Evolutionary conservation across 2,113 vertebrate genomes (phyloP).

Genomic region (Plecturocebus donacophilus): DNA sequence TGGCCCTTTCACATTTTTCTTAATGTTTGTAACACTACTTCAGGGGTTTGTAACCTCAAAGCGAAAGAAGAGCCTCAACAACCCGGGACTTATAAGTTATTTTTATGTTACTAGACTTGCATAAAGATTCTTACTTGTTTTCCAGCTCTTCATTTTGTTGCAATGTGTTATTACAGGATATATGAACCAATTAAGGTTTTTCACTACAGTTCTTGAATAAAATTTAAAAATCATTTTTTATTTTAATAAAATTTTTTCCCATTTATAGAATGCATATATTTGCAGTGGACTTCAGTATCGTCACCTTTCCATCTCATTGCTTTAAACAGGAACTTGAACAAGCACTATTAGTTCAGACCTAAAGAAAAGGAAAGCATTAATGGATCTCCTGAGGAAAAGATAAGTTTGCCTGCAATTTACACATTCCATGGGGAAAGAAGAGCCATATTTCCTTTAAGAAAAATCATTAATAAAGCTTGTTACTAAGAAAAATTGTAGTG

Average conservation of each 20-base stretch:
- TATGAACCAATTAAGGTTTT: conserved; percentile 85
- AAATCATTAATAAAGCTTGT: conserved; percentile 67
- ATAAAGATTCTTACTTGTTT: conserved; percentile 76
- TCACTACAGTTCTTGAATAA: conserved; percentile 86
- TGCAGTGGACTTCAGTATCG: conserved; percentile 72
- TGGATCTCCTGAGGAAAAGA: conserved; percentile 64
- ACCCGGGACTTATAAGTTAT: conserved; percentile 84
- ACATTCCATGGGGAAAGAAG: conserved; percentile 81
- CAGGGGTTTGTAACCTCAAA: conserved; percentile 80
- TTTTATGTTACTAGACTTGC: conserved; percentile 81
- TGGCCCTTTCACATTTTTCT: conserved; percentile 79
- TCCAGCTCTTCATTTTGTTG: conserved; percentile 78
- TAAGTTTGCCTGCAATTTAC: conserved; percentile 65
- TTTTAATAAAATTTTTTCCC: conserved; percentile 71
- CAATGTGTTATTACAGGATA: conserved; percentile 70
- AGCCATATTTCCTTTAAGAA: conserved; percentile 79
- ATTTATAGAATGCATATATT: conserved; percentile 71
- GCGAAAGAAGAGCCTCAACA: conserved; percentile 77
- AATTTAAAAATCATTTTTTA: conserved; percentile 62
- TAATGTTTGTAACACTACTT: conserved; percentile 89
- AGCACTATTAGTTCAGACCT: conserved; percentile 77
- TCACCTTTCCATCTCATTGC: conserved; percentile 62
- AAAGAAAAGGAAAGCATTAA: conserved; percentile 75
- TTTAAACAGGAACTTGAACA: conserved; percentile 74
- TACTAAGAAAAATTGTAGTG: conserved; percentile 82